These are phyloP conservation scores for Shargacucullia verbasci DNA, from an alignment of 2,888 invertebrate genomes.

Conservation along the genomic window DNA sequence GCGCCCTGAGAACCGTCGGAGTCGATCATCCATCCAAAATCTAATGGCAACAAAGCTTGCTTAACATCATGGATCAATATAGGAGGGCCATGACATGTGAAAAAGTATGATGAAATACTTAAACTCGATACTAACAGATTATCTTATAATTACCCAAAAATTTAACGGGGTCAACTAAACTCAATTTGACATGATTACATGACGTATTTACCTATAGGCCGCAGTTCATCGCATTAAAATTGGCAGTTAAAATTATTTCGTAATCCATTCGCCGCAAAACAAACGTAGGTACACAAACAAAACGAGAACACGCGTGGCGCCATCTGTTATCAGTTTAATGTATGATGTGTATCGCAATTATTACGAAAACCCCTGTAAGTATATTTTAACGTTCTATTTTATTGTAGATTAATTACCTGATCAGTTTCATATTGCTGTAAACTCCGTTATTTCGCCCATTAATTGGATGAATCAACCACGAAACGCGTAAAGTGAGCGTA, in stretches of 20 bases:
- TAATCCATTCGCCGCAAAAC: slow-evolving; percentile 17
- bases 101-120: too few relatives aligned
- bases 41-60: too few relatives aligned
- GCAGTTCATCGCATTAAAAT: slow-evolving; percentile 6
- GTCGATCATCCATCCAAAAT: too few relatives aligned
- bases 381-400: slow-evolving; percentile 41
- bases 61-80: too few relatives aligned
- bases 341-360: slow-evolving; percentile 39
- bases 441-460: slow-evolving; percentile 30
- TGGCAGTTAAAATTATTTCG: slow-evolving; percentile 25
- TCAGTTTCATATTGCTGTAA: slow-evolving; percentile 29
- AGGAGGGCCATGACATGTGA: too few relatives aligned
- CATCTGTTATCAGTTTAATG: slow-evolving; percentile 60
- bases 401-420: slow-evolving; percentile 42
- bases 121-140: too few relatives aligned
- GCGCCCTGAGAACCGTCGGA: too few relatives aligned
- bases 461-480: slow-evolving; percentile 55
- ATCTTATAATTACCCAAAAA: too few relatives aligned
- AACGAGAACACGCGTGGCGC: slow-evolving; percentile 49
- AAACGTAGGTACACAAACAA: slow-evolving; percentile 8
- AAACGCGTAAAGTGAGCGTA: slow-evolving; percentile 74
- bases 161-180: too few relatives aligned
- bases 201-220: too few relatives aligned
- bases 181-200: not conserved
- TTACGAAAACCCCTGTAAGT: slow-evolving; percentile 39